Base-by-base conservation (phyloP, 2,888 invertebrate species). In the Acrocyrtus sp. region DNA sequence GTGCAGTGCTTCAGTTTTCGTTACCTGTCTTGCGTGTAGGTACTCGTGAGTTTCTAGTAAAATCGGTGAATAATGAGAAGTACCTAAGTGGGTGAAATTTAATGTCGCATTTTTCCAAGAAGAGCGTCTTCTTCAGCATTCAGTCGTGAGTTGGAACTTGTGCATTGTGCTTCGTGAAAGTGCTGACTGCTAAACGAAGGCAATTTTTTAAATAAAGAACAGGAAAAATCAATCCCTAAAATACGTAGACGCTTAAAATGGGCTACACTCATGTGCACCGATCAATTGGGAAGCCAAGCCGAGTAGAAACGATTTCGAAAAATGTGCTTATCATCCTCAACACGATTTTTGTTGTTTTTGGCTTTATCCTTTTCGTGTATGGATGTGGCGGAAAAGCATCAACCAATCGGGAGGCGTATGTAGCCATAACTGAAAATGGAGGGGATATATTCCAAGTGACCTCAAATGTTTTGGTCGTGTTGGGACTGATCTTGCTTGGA, bases 341-440 rank as follows among this genome's bases (percentile, higher is more conserved):
- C 62, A 60, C 48, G 1, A 61, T 54, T 15, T 69, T 61, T 61
- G 34, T 69, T 15, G 61, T 69, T 6, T 69, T 69, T 48, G 61
- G 69, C 1, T 69, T 69, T 21, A 61, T 69, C 19, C 54, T 69
- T 12, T 39, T 69, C 39, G 27, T 69, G 24, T 69, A 54, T 21
- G 69, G 69, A 17, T 29, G 43, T 17, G 61, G 69, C 3, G 69
- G 61, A 15, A 68, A 61, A 17, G 45, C 61, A 6, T 51, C 51
- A 12, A 61, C 54, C 4, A 54, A 54, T 12, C 53, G 61, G 15
- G 47, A 54, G 0, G 45, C 61, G 3, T 48, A 47, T 19, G 19
- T 27, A 0, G 43, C 21, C 1, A 17, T 61, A 24, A 54, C 53
- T 5, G 50, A 51, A 45, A 50, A 57, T 26, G 68, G 53, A 45